Conservation (phyloP, 92 coral and sea anemone genomes). For the Zoanthus gigantus region DNA sequence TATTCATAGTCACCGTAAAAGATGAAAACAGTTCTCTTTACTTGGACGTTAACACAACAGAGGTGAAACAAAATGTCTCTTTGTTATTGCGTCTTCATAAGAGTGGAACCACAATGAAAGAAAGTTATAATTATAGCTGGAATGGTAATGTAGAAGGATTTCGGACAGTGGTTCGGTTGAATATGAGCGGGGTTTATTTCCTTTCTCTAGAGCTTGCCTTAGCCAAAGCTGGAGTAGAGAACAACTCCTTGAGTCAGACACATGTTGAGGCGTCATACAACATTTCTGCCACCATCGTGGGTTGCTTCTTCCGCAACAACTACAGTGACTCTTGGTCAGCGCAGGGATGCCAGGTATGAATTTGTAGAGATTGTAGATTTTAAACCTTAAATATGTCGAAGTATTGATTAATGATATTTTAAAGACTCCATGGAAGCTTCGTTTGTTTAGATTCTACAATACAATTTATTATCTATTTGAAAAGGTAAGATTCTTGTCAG, state of each 20-base stretch:
- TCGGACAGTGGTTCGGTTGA: conserved; percentile 13
- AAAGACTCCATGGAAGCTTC: too few relatives aligned
- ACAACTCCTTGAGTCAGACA: conserved; percentile 3
- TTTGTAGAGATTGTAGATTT: not conserved
- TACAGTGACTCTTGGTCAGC: conserved; percentile 25
- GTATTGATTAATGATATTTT: not conserved
- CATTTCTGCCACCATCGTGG: conserved; percentile 4
- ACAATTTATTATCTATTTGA: too few relatives aligned
- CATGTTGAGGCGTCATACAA: conserved; percentile 1
- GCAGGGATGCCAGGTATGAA: conserved; percentile 36
- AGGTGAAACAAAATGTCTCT: not conserved
- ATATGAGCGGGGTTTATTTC: conserved; percentile 28
- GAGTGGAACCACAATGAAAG: not conserved
- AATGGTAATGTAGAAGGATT: conserved; percentile 9
- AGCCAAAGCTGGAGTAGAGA: not conserved
- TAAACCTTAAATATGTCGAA: too few relatives aligned
- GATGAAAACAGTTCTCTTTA: conserved; percentile 33
- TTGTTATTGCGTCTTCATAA: conserved; percentile 2
- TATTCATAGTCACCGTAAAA: conserved; percentile 20
- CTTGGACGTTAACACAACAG: conserved; percentile 28
- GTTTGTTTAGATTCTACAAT: too few relatives aligned
- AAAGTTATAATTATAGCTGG: not conserved
- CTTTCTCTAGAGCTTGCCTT: not conserved
- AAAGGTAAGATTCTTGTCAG: too few relatives aligned
- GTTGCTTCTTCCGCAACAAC: conserved; percentile 26